Evolutionary conservation across 2,888 invertebrate genomes (phyloP).

Genomic region (Smittia aterrima): DNA sequence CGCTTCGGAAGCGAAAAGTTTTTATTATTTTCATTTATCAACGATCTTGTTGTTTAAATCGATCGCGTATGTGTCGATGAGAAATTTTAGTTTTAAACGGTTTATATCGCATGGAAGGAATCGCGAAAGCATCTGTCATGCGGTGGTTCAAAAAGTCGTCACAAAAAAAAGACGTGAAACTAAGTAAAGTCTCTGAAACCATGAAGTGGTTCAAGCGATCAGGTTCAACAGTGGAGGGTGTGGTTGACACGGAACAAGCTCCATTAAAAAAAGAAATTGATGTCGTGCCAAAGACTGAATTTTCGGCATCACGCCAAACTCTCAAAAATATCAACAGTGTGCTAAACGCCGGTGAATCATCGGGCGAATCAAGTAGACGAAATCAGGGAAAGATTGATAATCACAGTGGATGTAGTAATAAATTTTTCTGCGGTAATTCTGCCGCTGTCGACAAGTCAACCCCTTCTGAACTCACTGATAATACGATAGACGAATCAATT

Average conservation of each 20-base stretch:
- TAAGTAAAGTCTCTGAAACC: slow-evolving; percentile 44
- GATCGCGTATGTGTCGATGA: slow-evolving; percentile 54
- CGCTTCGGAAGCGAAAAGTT: not conserved
- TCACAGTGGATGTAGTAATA: not conserved
- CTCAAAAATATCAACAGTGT: slow-evolving; percentile 44
- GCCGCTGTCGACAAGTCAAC: not conserved
- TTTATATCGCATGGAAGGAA: slow-evolving; percentile 63
- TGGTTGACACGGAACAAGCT: not conserved
- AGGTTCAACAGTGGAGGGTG: not conserved
- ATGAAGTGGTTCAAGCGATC: not conserved
- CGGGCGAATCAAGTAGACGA: slow-evolving; percentile 13
- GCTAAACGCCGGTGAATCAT: slow-evolving; percentile 45
- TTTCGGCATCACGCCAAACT: slow-evolving; percentile 30
- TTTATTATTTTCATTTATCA: not conserved
- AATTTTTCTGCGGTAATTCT: not conserved
- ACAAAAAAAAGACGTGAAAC: slow-evolving; percentile 58
- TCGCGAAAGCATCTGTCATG: slow-evolving; percentile 62
- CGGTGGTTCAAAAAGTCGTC: slow-evolving; percentile 66
- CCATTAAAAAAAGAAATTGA: slow-evolving; percentile 13
- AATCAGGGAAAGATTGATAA: not conserved
- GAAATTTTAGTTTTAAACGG: slow-evolving; percentile 61
- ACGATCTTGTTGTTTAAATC: no score
- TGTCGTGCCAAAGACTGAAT: slow-evolving; percentile 33
- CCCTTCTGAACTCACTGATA: not conserved
- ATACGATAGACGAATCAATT: slow-evolving; percentile 5